Evolutionary conservation across 53 echinoderm and acorn worm species (phyloP).

Genomic region (Luidia sarsii): DNA sequence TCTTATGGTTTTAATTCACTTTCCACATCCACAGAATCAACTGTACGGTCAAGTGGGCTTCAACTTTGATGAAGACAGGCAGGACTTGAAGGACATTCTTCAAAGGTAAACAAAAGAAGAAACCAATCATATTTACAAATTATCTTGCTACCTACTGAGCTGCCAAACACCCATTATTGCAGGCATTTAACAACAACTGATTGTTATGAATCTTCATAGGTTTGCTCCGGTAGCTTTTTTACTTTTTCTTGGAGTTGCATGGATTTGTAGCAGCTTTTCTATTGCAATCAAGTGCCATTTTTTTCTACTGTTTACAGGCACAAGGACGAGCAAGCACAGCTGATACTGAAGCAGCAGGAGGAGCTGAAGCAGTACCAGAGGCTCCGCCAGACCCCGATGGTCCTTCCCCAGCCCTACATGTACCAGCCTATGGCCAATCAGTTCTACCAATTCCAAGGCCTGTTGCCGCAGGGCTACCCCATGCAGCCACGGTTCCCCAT

Average conservation of each 20-base stretch:
- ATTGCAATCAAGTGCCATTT: not conserved
- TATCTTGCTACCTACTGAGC: too few relatives aligned
- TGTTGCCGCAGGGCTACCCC: conserved; percentile 18
- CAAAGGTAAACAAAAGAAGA: conserved; percentile 28
- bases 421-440: conserved; percentile 3
- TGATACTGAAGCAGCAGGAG: conserved; percentile 52
- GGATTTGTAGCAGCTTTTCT: not conserved
- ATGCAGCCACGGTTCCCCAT: conserved; percentile 30
- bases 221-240: too few relatives aligned
- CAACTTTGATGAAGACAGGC: conserved; percentile 39
- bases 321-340: conserved; percentile 57
- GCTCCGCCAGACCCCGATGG: not conserved
- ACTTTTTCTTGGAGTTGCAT: too few relatives aligned
- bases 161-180: too few relatives aligned
- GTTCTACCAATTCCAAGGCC: conserved; percentile 53
- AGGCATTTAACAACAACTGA: too few relatives aligned
- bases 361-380: conserved; percentile 61
- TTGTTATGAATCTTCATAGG: too few relatives aligned
- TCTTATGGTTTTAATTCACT: too few relatives aligned
- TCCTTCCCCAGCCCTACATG: conserved; percentile 2
- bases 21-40: conserved; percentile 5
- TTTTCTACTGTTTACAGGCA: conserved; percentile 35
- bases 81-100: conserved; percentile 12
- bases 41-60: conserved; percentile 18
- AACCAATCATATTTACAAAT: too few relatives aligned